Conservation (phyloP, 2,888 invertebrate genomes). For the Athalia cordata region DNA sequence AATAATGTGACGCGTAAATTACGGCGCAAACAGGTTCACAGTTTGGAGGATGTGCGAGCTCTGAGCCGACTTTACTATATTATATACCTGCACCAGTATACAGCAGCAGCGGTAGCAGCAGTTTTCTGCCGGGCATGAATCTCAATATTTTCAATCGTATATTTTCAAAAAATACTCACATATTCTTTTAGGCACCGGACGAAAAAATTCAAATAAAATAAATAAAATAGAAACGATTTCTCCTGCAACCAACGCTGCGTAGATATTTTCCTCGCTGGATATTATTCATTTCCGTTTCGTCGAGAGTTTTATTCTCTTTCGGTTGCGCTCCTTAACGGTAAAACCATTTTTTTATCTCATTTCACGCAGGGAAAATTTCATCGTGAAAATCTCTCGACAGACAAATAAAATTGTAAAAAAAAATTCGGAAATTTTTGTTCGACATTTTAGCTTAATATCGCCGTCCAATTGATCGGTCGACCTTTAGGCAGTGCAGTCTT, state of each 20-base stretch:
- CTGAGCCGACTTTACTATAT: slow-evolving; percentile 41
- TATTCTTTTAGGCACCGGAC: background rate
- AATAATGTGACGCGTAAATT: slow-evolving; percentile 57
- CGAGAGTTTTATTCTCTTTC: background rate
- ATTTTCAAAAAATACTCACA: slow-evolving; percentile 26
- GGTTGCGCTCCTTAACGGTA: background rate
- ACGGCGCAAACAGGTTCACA: slow-evolving; percentile 51
- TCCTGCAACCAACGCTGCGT: background rate
- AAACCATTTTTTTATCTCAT: background rate
- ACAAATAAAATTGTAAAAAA: too few relatives aligned
- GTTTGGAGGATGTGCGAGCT: slow-evolving; percentile 37
- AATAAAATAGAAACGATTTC: background rate
- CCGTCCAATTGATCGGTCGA: too few relatives aligned
- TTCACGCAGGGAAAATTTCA: background rate
- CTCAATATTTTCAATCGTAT: slow-evolving; percentile 43
- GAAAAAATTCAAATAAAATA: background rate
- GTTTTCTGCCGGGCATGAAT: slow-evolving; percentile 25
- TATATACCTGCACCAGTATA: too few relatives aligned
- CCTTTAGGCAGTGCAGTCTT: too few relatives aligned
- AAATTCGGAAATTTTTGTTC: too few relatives aligned
- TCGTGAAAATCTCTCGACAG: too few relatives aligned
- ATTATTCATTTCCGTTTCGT: slow-evolving; percentile 25
- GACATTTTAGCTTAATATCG: too few relatives aligned
- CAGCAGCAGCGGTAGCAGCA: background rate
- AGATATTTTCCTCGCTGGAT: background rate